Evolutionary conservation across 2,888 invertebrate species (phyloP), one percentile per base, ranked within the genome.

Genomic region (Resseliella maxima): DNA sequence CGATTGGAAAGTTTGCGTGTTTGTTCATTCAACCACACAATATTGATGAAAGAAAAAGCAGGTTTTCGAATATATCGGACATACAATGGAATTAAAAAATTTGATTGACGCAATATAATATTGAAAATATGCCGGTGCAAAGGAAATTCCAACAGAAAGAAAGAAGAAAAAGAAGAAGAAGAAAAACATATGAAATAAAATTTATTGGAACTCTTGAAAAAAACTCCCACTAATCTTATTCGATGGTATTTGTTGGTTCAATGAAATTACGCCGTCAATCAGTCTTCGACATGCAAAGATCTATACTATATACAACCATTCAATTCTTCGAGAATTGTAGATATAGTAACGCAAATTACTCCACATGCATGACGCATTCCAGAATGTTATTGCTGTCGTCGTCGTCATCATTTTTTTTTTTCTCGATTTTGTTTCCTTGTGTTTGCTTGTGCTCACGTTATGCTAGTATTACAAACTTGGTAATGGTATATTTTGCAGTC

Each of bases 271-370:
- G 59, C 24, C 59, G 31, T 72, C 72, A 72, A 72, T 72, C 72
- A 72, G n/a, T 72, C 72, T 72, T 72, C 31, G 72, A 72, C 31
- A 72, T 31, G 31, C n/a, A 72, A 72, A 31, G 31, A 59, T 59
- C 0, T 59, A 50, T 6, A 50, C 46, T 41, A 50, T 50, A 50
- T 15, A 50, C 2, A 15, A 59, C 59, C 6, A 59, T 24, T 59
- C 24, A n/a, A 12, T 59, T 59, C 59, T 24, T 72, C 2, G 72
- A 72, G 72, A 31, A 72, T 8, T 31, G 59, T 24, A 59, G 6
- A 12, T 41, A 41, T 3, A 24, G 31, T 21, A 27, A 72, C 31
- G 31, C 72, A 72, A 35, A 72, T 35, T 15, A 72, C 72, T 35
- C 72, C 72, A 35, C 72, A 72, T 72, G 18, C 31, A 72, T 72